phyloP scores from a whole-genome alignment of 2,113 vertebrate species.

The Halcyon malimbica region DNA sequence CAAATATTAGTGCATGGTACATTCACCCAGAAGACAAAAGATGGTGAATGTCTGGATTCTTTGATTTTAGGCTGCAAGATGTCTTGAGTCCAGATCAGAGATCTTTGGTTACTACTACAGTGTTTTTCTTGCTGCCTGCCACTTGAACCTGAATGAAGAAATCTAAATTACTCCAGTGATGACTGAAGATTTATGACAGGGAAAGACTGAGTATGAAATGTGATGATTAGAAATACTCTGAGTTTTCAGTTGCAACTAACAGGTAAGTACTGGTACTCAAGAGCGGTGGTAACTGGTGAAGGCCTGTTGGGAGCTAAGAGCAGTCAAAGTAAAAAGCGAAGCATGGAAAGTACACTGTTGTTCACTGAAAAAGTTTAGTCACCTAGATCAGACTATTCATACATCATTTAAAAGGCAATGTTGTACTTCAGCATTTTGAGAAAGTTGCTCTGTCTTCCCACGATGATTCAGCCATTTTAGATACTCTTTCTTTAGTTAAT shows the following conservation, averaged over 20 bases:
- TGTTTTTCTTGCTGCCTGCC: background rate
- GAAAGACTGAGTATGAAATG: background rate
- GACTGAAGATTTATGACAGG: background rate
- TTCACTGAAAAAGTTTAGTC: background rate
- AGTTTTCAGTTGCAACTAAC: background rate
- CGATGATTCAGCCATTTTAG: background rate
- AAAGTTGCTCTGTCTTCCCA: background rate
- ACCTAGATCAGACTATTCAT: background rate
- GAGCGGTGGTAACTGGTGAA: background rate
- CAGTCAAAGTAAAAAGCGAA: background rate
- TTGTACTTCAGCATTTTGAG: background rate
- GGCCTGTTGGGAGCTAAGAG: background rate
- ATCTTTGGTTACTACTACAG: background rate
- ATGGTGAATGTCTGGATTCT: background rate
- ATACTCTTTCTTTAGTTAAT: background rate
- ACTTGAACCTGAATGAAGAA: background rate
- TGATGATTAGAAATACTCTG: background rate
- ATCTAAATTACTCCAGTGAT: background rate
- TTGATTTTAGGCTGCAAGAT: background rate
- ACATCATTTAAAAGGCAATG: background rate
- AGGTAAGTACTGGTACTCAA: background rate
- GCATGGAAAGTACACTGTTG: background rate
- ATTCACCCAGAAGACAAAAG: background rate
- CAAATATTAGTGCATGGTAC: background rate
- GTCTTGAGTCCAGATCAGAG: background rate